Base-by-base conservation (phyloP, 2,113 vertebrate species). In the Pachyramphus minor region DNA sequence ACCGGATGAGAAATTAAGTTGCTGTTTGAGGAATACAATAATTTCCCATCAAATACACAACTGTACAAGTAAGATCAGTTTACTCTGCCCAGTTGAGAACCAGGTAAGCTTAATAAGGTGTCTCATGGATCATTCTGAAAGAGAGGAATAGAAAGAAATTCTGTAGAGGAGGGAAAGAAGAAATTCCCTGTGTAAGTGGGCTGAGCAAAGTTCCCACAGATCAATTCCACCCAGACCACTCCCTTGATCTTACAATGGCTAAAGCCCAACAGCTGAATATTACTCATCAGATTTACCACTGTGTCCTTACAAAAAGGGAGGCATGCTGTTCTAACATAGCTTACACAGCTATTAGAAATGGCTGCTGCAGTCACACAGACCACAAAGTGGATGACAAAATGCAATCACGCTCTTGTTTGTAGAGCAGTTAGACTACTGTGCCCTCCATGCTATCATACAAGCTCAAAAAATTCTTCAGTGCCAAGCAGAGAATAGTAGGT, bases 231-330 rank as follows among this genome's bases (percentile, higher is more conserved):
- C 69, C 60, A 86, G 47, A 55, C 12, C 6, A 0, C 55, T 78
- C 37, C 64, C 33, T 92, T 67, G 47, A 64, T 59, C 80, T 90
- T 92, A 74, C 73, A 74, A 2, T 28, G 42, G 33, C 44, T 68
- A 50, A 73, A 94, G 62, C 52, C 64, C 69, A 92, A 84, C 72
- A 96, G 93, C 95, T 95, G 88, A 87, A 86, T 68, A 56, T 90
- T 93, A 96, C 64, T 95, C 93, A 95, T 96, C 90, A 87, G 44
- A 84, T 90, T 88, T 72, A 84, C 76, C 86, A 74, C 76, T 31
- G 47, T 25, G 55, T 52, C 60, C 68, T 89, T 41, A 84, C 59
- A 59, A 64, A 89, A 86, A 63, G 3, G 28, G 59, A 92, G 56
- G 56, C 76, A 55, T 31, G 52, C 68, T 80, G 59, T 63, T 71